Evolutionary conservation across 2,113 vertebrate species (phyloP).

Genomic region (Pseudonaja textilis): DNA sequence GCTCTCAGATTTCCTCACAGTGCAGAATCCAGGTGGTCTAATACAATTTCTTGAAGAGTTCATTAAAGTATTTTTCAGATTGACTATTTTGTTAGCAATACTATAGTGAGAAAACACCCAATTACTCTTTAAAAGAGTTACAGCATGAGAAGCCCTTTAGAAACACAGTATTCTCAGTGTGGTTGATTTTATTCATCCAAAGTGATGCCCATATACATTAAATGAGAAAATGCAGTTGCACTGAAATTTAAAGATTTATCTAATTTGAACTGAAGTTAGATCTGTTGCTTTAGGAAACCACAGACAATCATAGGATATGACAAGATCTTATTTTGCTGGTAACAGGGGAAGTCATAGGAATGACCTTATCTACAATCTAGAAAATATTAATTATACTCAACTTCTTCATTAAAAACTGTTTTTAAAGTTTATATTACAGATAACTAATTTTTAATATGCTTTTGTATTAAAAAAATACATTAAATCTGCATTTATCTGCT

Average conservation of each 20-base stretch:
- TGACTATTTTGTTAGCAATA: not conserved
- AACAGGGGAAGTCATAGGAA: not conserved
- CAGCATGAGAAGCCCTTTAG: not conserved
- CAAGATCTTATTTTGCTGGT: not conserved
- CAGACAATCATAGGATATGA: not conserved
- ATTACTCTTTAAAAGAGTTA: not conserved
- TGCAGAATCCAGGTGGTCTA: not conserved
- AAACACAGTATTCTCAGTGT: no score
- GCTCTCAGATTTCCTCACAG: not conserved
- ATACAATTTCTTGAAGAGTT: not conserved
- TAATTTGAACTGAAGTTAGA: not conserved
- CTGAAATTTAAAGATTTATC: no score
- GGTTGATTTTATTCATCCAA: not conserved
- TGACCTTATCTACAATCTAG: not conserved
- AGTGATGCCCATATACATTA: not conserved
- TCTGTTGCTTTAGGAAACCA: not conserved
- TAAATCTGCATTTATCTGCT: conserved; percentile 6
- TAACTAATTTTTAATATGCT: not conserved
- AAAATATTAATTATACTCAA: conserved; percentile 13
- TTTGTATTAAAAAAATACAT: not conserved
- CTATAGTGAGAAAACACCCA: not conserved
- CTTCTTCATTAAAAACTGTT: not conserved
- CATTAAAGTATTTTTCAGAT: not conserved
- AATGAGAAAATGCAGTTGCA: not conserved
- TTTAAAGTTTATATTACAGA: not conserved